Evolutionary conservation across 2,113 vertebrate species (phyloP), one percentile per base, ranked within the genome.

Genomic region (Tichodroma muraria): DNA sequence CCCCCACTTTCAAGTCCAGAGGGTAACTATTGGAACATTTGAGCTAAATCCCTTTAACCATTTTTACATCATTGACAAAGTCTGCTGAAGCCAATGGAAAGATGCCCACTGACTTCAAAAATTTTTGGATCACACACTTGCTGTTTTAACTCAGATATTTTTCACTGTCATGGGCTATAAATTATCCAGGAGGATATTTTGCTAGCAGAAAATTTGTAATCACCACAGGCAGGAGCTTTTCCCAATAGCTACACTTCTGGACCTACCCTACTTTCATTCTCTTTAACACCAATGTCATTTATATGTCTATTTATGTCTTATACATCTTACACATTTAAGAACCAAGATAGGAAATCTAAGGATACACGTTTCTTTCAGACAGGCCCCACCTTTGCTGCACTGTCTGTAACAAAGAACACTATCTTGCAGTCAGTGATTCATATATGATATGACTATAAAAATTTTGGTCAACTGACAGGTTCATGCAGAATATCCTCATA

Each of bases 31-130:
- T 65, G 83, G 80, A 88, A 92, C 56, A 72, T 95, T 85, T 91
- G 45, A 93, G 35, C 42, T 89, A 92, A 94, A 88, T 75, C 54
- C 22, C 23, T 85, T 82, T 76, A 91, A 88, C 56, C 30, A 44
- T 59, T 94, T 96, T 83, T 82, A 82, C 64, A 71, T 93, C 42
- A 78, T 40, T 83, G 78, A 68, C 47, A 83, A 93, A 89, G 14
- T 42, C 54, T 89, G 70, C 49, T 87, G 85, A 88, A 95, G 54
- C 69, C 71, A 64, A 84, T 88, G 91, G 88, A 94, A 90, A 87
- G 54, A 68, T 76, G 65, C 47, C 75, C 9, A 2, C 59, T 90
- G 80, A 79, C 57, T 94, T 79, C 61, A 88, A 63, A 88, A 81
- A 66, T 84, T 50, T 88, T 89, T 92, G 81, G 64, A 77, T 87